Evolutionary conservation across 1,140 invertebrate species (phyloP).

Genomic region (Drosophila arawakana): DNA sequence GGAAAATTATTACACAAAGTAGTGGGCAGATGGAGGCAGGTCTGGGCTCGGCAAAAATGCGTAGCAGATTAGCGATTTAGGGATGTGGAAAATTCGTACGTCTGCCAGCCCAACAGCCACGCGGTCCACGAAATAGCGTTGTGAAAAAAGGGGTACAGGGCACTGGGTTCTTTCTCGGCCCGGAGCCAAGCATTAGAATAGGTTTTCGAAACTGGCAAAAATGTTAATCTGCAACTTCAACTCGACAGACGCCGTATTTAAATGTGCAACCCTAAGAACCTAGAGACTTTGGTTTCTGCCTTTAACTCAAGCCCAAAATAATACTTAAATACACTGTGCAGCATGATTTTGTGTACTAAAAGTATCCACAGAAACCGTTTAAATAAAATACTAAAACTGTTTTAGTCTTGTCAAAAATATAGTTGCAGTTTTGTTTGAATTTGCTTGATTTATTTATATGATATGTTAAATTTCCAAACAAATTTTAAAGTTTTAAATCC

Average conservation of each 20-base stretch:
- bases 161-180: constrained; percentile 14
- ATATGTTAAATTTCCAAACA: too few relatives aligned
- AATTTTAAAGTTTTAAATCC: not conserved
- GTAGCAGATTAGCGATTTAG: constrained; percentile 83
- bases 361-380: too few relatives aligned
- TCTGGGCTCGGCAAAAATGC: constrained; percentile 63
- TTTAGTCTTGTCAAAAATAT: too few relatives aligned
- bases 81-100: constrained; percentile 81
- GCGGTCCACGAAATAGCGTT: constrained; percentile 2
- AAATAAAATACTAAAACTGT: too few relatives aligned
- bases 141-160: constrained; percentile 46
- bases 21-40: constrained; percentile 12
- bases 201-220: constrained; percentile 55
- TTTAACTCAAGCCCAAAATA: not conserved
- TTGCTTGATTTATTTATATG: too few relatives aligned
- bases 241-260: constrained; percentile 49
- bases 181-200: constrained; percentile 30
- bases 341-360: not conserved
- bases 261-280: constrained; percentile 27
- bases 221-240: constrained; percentile 52
- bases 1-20: constrained; percentile 70
- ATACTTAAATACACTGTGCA: constrained; percentile 27
- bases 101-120: constrained; percentile 51
- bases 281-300: not conserved
- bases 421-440: too few relatives aligned